These are phyloP conservation scores for Drosophila trapezifrons DNA, from an alignment of 1,140 invertebrate genomes.

Conservation along the genomic window DNA sequence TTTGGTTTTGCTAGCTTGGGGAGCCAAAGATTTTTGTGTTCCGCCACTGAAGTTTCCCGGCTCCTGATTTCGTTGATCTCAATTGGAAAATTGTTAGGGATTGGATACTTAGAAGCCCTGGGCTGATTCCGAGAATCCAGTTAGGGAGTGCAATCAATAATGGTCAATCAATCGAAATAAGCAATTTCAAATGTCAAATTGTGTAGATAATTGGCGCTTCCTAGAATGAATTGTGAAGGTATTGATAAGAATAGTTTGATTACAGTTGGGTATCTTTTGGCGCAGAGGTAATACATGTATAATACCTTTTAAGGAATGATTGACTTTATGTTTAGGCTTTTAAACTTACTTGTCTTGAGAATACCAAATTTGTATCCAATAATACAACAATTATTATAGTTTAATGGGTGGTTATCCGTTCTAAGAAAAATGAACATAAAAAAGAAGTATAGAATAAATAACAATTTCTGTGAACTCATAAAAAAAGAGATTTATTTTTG, in stretches of 20 bases:
- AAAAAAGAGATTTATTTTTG: too few species aligned
- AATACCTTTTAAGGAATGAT: neutral
- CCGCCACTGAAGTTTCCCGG: constrained; percentile 14
- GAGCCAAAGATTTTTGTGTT: constrained; percentile 45
- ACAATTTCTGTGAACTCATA: too few species aligned
- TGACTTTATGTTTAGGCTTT: too few species aligned
- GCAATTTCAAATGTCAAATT: neutral
- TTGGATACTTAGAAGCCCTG: neutral
- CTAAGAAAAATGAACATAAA: too few species aligned
- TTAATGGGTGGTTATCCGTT: too few species aligned
- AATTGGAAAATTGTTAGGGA: constrained; percentile 22
- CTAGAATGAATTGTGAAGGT: neutral
- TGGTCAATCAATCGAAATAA: too few species aligned
- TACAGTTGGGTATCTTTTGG: neutral
- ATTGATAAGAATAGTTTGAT: constrained; percentile 4
- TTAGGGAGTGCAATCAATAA: neutral
- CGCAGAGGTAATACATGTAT: neutral
- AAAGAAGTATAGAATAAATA: too few species aligned
- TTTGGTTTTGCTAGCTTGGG: constrained; percentile 45
- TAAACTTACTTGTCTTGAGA: too few species aligned
- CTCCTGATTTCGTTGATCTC: constrained; percentile 28
- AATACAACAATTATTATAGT: too few species aligned
- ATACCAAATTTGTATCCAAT: too few species aligned
- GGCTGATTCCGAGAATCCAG: neutral
- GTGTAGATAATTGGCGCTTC: neutral